A percentile compares a stretch with the other conserved stretches of the same genome.
Conservation (phyloP, 2,888 invertebrate species). For the Diploptera punctata region DNA sequence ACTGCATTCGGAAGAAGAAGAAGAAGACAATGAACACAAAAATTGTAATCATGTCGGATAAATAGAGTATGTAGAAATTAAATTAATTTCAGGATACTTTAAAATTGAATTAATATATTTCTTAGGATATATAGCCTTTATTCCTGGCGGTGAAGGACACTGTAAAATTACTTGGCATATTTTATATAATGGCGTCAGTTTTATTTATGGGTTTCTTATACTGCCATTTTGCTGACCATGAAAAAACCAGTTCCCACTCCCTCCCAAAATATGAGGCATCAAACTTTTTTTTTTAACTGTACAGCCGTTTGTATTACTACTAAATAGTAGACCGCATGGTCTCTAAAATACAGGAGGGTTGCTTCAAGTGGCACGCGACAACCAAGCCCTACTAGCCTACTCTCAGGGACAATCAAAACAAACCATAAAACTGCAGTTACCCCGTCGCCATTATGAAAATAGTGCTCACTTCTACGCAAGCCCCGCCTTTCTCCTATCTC, state of each 20-base stretch:
- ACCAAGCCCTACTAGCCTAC: constrained; percentile 28
- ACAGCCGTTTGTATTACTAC: constrained; percentile 36
- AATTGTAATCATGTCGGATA: no score
- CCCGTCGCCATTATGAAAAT: constrained; percentile 44
- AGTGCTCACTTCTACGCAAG: constrained; percentile 27
- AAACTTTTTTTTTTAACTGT: neutral
- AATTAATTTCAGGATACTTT: no score
- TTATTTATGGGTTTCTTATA: constrained; percentile 30
- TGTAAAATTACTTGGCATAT: no score
- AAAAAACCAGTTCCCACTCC: constrained; percentile 28
- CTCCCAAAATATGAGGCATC: neutral
- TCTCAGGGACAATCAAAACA: constrained; percentile 43
- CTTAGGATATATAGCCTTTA: no score
- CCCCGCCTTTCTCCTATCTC: constrained; percentile 12
- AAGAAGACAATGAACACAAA: no score
- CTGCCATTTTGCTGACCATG: constrained; percentile 37
- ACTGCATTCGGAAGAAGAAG: no score
- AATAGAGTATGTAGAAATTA: no score
- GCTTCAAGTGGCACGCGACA: constrained; percentile 36
- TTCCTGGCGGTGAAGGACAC: no score
- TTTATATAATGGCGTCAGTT: no score
- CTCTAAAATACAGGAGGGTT: constrained; percentile 34
- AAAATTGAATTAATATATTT: no score
- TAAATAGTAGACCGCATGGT: constrained; percentile 21
- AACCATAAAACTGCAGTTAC: constrained; percentile 45